Conservation (phyloP, 1,140 invertebrate genomes). For the Listronotus oregonensis region DNA sequence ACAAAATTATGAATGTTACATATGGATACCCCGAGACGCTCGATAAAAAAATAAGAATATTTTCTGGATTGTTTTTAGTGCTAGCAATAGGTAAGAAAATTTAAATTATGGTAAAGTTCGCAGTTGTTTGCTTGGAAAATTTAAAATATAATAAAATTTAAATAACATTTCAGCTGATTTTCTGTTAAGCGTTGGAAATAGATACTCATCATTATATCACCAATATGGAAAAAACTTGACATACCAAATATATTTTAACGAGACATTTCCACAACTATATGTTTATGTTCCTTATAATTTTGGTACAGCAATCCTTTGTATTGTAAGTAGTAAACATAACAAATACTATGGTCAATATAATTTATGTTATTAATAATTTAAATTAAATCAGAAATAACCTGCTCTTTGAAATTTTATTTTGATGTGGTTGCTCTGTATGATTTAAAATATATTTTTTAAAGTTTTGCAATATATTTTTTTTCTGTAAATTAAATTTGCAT, state of each 20-base stretch:
- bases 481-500: no score
- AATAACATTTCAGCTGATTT: slow-evolving; percentile 22
- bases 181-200: slow-evolving; percentile 15
- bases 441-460: no score
- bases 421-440: no score
- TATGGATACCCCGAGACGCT: slow-evolving; percentile 36
- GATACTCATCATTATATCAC: neutral
- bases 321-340: slow-evolving; percentile 1
- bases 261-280: slow-evolving; percentile 27
- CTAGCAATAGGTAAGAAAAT: slow-evolving; percentile 19
- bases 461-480: no score
- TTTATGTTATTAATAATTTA: no score
- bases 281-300: slow-evolving; percentile 15
- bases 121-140: no score
- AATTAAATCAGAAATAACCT: no score
- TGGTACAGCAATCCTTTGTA: slow-evolving; percentile 14
- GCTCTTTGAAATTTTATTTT: no score
- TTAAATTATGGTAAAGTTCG: no score
- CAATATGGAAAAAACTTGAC: slow-evolving; percentile 14
- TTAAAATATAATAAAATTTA: no score
- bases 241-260: slow-evolving; percentile 2
- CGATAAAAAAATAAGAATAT: slow-evolving; percentile 22
- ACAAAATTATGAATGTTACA: slow-evolving; percentile 31
- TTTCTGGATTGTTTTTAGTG: slow-evolving; percentile 11
- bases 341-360: no score